phyloP scores from a whole-genome alignment of 2,113 vertebrate species.

The Lophotis ruficrista region DNA sequence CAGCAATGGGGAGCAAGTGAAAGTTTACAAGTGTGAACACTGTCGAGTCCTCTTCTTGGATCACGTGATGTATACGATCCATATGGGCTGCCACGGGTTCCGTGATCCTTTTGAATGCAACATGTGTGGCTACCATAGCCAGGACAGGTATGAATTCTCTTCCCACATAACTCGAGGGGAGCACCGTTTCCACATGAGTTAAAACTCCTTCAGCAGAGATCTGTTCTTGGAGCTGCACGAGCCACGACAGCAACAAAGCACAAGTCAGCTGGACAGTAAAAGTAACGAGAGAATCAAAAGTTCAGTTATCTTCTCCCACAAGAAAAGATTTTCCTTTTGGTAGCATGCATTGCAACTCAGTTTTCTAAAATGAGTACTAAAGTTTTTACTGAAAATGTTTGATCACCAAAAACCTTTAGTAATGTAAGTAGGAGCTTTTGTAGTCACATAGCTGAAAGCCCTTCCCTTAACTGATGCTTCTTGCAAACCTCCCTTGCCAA shows the following conservation, averaged over 20 bases:
- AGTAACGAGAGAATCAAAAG: background rate
- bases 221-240: background rate
- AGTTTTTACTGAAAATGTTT: constrained; percentile 57
- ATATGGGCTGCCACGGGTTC: constrained; percentile 99
- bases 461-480: constrained; percentile 47
- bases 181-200: constrained; percentile 87
- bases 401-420: constrained; percentile 52
- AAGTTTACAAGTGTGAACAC: constrained; percentile 92
- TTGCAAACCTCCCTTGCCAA: background rate
- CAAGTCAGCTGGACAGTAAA: background rate
- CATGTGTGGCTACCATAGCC: constrained; percentile 96
- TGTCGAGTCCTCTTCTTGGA: constrained; percentile 97
- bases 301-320: background rate
- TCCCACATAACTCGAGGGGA: constrained; percentile 98
- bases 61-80: constrained; percentile 99
- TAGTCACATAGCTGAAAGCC: constrained; percentile 38
- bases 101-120: constrained; percentile 98
- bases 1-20: constrained; percentile 87
- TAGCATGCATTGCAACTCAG: constrained; percentile 26
- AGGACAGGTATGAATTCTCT: constrained; percentile 98
- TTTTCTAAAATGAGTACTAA: constrained; percentile 60
- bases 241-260: constrained; percentile 2
- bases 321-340: background rate
- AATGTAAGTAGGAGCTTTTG: constrained; percentile 61
- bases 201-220: background rate